These are phyloP conservation scores for Prunella himalayana DNA, from an alignment of 2,113 vertebrate genomes.

Conservation along the genomic window DNA sequence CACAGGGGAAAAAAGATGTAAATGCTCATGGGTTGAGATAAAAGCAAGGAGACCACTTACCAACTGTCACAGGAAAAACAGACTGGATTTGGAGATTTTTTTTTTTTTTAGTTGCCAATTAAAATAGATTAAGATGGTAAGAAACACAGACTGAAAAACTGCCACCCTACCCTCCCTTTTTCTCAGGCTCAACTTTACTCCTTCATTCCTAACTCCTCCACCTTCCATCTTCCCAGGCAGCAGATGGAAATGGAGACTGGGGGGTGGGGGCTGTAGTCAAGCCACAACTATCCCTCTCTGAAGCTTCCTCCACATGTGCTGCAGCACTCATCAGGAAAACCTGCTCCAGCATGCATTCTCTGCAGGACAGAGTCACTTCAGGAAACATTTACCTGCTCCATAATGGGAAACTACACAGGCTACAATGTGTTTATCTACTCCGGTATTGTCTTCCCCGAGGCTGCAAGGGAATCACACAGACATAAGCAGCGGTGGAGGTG, in stretches of 20 bases:
- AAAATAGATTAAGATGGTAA: background rate
- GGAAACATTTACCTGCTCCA: background rate
- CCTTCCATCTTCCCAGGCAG: fast-evolving
- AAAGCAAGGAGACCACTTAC: background rate
- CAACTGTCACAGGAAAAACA: background rate
- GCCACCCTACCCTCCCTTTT: background rate
- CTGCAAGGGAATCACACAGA: background rate
- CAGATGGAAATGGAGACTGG: background rate
- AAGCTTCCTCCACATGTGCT: fast-evolving
- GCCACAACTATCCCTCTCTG: background rate
- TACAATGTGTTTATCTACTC: background rate
- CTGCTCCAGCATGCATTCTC: background rate
- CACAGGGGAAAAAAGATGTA: background rate
- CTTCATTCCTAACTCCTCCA: background rate
- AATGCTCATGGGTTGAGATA: fast-evolving
- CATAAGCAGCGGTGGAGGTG: background rate
- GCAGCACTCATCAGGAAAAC: background rate
- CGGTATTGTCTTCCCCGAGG: background rate
- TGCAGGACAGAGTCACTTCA: background rate
- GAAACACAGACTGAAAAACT: background rate
- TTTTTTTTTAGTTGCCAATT: background rate
- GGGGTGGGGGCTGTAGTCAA: background rate
- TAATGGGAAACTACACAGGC: background rate
- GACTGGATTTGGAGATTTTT: background rate
- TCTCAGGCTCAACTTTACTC: background rate